These are phyloP conservation scores for Orthosia incerta DNA, from an alignment of 2,888 invertebrate genomes.

Conservation along the genomic window DNA sequence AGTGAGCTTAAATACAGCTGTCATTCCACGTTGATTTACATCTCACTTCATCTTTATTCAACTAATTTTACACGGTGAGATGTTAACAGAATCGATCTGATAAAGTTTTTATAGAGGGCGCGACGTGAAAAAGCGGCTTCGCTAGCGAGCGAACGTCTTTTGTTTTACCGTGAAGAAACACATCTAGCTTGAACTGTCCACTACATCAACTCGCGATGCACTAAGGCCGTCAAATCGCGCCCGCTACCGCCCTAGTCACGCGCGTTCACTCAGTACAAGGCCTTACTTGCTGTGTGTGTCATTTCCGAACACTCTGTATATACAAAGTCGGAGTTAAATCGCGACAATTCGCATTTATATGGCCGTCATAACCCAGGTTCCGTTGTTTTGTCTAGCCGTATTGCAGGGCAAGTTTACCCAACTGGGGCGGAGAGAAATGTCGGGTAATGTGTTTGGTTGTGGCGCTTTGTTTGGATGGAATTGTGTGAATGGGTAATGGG, in stretches of 20 bases:
- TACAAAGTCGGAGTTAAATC: constrained; percentile 78
- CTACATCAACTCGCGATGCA: background rate
- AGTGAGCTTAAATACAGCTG: too few species aligned
- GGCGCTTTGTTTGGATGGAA: constrained; percentile 28
- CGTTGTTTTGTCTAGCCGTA: constrained; percentile 78
- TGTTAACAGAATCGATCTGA: too few species aligned
- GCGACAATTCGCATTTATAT: constrained; percentile 88
- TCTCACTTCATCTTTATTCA: too few species aligned
- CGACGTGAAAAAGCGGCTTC: background rate
- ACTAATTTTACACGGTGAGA: too few species aligned
- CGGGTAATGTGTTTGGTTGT: constrained; percentile 60
- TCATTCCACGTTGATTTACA: too few species aligned
- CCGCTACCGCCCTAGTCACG: background rate
- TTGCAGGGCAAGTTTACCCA: constrained; percentile 58
- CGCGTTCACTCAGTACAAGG: background rate
- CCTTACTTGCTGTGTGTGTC: constrained; percentile 65
- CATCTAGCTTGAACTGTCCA: background rate
- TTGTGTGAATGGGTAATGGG: constrained; percentile 26
- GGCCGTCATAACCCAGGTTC: constrained; percentile 82
- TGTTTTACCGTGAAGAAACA: background rate
- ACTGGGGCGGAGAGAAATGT: constrained; percentile 61
- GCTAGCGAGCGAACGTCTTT: background rate
- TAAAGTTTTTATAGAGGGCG: too few species aligned
- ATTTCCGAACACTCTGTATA: constrained; percentile 80
- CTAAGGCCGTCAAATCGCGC: background rate